A percentile compares a stretch with the other conserved stretches of the same genome.
Evolutionary conservation across 2,113 vertebrate genomes (phyloP).

Genomic region (Hemiprocne comata): DNA sequence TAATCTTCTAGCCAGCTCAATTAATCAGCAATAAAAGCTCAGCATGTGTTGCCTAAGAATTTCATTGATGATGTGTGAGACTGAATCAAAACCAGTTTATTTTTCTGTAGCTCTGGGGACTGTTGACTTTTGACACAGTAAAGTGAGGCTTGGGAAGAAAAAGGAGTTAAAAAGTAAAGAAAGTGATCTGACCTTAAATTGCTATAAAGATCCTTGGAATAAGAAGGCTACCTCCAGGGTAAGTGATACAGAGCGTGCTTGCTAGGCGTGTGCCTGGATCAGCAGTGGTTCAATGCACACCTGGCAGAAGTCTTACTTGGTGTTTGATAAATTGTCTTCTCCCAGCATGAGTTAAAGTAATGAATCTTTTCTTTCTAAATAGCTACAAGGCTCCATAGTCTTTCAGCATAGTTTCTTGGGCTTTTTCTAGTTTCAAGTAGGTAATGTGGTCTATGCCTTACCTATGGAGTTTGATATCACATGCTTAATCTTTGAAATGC

Average conservation of each 20-base stretch:
- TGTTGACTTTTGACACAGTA: not conserved
- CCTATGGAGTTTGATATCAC: not conserved
- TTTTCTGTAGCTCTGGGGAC: not conserved
- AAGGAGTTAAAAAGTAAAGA: not conserved
- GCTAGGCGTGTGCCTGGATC: not conserved
- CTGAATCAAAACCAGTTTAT: not conserved
- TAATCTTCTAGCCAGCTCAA: not conserved
- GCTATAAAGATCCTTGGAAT: not conserved
- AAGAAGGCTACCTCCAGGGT: not conserved
- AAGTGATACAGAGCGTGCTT: not conserved
- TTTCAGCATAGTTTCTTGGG: not conserved
- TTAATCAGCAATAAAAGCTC: not conserved
- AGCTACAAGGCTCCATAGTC: not conserved
- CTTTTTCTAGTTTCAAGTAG: not conserved
- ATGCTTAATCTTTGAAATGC: constrained; percentile 1
- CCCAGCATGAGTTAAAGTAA: not conserved
- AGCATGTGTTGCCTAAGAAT: not conserved
- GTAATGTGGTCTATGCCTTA: not conserved
- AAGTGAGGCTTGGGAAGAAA: not conserved
- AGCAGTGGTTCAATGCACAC: not conserved
- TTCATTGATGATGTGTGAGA: not conserved
- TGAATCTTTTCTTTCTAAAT: constrained; percentile 24
- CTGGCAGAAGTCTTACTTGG: not conserved
- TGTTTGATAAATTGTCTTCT: constrained; percentile 25
- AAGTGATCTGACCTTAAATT: not conserved